These are phyloP conservation scores for Leptosomus discolor DNA, from an alignment of 2,113 vertebrate species.

Conservation along the genomic window DNA sequence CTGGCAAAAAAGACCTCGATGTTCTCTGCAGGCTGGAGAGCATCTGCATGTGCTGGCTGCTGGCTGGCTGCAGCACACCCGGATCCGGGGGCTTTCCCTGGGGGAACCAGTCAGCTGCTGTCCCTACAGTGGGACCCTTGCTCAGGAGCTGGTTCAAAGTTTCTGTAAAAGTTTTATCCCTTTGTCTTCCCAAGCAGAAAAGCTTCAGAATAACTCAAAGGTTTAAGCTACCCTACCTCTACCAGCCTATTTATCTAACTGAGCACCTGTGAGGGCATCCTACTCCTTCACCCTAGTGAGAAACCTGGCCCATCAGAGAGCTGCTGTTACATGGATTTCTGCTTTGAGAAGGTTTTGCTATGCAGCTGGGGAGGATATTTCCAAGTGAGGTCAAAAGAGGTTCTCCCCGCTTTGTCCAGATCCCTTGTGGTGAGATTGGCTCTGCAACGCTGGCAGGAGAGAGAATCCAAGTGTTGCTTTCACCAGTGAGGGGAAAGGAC, in stretches of 20 bases:
- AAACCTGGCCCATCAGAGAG: neutral
- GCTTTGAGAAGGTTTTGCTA: neutral
- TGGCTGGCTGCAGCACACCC: rapidly evolving
- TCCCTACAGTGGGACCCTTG: rapidly evolving
- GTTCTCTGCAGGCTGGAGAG: neutral
- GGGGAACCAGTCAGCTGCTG: neutral
- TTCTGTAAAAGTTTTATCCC: neutral
- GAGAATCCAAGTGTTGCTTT: neutral
- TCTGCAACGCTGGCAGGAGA: neutral
- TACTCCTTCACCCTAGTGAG: neutral
- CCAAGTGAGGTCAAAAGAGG: neutral
- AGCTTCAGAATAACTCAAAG: neutral
- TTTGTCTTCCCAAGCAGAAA: neutral
- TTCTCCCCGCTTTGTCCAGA: neutral
- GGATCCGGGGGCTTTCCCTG: rapidly evolving
- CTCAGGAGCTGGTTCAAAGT: neutral
- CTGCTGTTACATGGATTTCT: neutral
- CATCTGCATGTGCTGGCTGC: neutral
- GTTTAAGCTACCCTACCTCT: neutral
- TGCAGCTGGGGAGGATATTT: neutral
- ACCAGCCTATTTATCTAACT: neutral
- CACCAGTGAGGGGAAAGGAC: neutral
- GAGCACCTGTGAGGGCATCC: neutral
- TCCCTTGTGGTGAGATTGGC: neutral
- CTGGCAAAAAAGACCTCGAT: neutral